Base-by-base conservation (phyloP, 1,140 invertebrate genomes). In the Neodiprion virginianus region DNA sequence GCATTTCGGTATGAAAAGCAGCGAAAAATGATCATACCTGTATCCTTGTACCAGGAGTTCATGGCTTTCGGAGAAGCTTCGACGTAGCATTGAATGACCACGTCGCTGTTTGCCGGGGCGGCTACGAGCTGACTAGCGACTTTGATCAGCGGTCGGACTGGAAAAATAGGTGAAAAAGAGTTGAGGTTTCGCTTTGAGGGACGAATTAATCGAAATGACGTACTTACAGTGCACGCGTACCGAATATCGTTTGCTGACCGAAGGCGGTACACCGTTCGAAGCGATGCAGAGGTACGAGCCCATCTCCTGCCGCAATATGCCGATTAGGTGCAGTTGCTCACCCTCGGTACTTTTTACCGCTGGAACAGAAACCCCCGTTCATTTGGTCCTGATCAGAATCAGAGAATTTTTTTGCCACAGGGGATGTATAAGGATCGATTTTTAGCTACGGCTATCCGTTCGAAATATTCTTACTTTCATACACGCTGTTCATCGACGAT, bases 61-160 rank as follows among this genome's bases (percentile, higher is more conserved):
- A 95, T 91, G 28, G 94, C 93, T 83, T 92, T 93, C 1, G 94
- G 94, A 76, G 93, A 94, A 21, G 94, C 93, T 89, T 95, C 94
- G 53, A 94, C 93, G 81, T 92, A 91, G 82, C 94, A 95, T 81
- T 95, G 93, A 53, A 95, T 87, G 69, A 92, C 89, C 3, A 95
- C 93, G 79, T 95, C 93, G 80, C 91, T 93, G 74, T 93, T 93
- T 12, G 92, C 87, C 1, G 93, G 93, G 1, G 94, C 93, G 1
- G 92, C 93, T 1, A 95, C 92, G 74, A 95, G 89, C 85, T 95
- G 93, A 85, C 93, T 94, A 7, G 92, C 90, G 17, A 94, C 94
- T 82, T 92, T 93, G 66, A 95, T 93, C 87, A 93, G 89, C 53
- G 94, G 94, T 79, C 93, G 91, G 90, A 95, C 94, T 95, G 85